Evolutionary conservation across 1,140 invertebrate species (phyloP).

Genomic region (Drosophila sturtevanti): DNA sequence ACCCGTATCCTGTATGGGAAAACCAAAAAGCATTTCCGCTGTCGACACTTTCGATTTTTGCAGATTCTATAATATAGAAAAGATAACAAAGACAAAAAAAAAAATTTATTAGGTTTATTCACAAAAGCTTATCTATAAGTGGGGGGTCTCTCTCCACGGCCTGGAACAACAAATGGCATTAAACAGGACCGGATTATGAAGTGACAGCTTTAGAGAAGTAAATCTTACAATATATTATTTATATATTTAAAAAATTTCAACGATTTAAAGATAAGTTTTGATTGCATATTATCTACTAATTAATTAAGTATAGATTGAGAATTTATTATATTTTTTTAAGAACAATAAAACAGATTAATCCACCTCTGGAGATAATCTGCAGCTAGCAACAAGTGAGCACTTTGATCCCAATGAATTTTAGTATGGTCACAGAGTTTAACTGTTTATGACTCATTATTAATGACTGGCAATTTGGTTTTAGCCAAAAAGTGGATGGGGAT

Average conservation of each 20-base stretch:
- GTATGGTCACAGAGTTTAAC: background rate
- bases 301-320: too few species aligned
- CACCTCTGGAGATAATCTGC: background rate
- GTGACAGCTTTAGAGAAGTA: background rate
- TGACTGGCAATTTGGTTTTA: background rate
- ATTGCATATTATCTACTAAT: too few species aligned
- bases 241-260: too few species aligned
- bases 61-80: conserved; percentile 84
- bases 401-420: background rate
- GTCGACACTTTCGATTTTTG: conserved; percentile 91
- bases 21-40: conserved; percentile 96
- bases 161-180: too few species aligned
- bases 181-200: background rate
- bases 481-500: too few species aligned
- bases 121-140: conserved; percentile 3
- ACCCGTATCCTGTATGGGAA: conserved; percentile 94
- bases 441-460: background rate
- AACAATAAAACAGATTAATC: background rate
- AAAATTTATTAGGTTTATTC: conserved; percentile 1
- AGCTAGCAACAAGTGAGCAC: background rate
- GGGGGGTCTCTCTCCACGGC: background rate
- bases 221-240: too few species aligned
- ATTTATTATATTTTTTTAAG: too few species aligned
- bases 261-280: too few species aligned
- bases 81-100: background rate